Base-by-base conservation (phyloP, 2,797 vertebrate species). In the Rallus crepitans region DNA sequence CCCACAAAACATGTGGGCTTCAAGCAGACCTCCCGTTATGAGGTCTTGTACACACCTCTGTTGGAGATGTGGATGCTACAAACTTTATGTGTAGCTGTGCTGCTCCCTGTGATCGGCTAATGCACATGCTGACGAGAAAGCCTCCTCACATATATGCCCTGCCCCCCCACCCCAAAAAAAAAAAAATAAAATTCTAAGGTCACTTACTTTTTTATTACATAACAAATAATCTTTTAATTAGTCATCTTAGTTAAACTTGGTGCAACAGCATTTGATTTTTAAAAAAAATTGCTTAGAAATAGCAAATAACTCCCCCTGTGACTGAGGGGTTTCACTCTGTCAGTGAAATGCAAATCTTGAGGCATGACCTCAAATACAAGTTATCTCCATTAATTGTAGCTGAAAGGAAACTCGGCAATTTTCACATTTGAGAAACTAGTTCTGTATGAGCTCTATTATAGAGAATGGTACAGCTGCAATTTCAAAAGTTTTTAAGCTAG, bases 11-110 rank as follows among this genome's bases (percentile, higher is more conserved):
- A 23, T 7, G 28, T 39, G 28, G 31, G 15, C 23, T 78, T 37
- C 31, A 61, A 78, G 23, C 20, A 72, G 40, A 37, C 3, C 15
- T 3, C 5, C 1, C 2, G n/a, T 64, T 0, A 0, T 65, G 45
- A 5, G 6, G 11, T 53, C 33, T 40, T 48, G 12, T 28, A 31
- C 4, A 27, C 10, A 40, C 12, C 18, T 48, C 15, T 28, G 19
- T 37, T n/a, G 23, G 33, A 61, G 42, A 20, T 40, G 21, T 37
- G 18, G 39, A 12, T 82, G 35, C 8, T 87, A 9, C 13, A 37
- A 15, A 31, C 4, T 77, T 55, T 77, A n/a, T 21, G 15, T n/a
- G 11, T 28, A 55, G 6, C 12, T 73, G 17, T 53, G 33, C 5
- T 37, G 18, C 27, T 65, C 13, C 6, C 11, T 65, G 7, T 16